Conservation (phyloP, 2,888 invertebrate species). For the Chironomus riparius region DNA sequence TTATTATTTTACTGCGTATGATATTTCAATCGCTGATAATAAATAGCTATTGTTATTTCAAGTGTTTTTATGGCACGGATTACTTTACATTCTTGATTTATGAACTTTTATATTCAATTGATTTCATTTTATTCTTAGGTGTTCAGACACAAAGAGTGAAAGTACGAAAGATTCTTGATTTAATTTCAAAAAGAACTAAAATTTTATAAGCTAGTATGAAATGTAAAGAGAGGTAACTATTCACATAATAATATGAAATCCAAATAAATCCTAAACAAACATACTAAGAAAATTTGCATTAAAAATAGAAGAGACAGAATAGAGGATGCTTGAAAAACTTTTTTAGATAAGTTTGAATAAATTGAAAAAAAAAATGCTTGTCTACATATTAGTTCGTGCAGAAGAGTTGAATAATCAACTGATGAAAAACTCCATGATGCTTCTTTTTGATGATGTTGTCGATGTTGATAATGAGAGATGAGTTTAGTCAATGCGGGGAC, state of each 20-base stretch:
- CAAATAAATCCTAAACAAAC: slow-evolving; percentile 25
- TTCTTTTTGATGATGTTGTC: background rate
- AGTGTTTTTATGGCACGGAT: too few relatives aligned
- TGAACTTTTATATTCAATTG: too few relatives aligned
- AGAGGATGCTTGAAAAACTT: background rate
- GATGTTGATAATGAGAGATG: background rate
- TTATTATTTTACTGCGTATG: background rate
- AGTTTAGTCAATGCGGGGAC: background rate
- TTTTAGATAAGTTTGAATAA: background rate
- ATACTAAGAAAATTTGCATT: slow-evolving; percentile 7
- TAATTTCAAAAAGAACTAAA: background rate
- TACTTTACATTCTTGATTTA: too few relatives aligned
- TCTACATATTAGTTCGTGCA: background rate
- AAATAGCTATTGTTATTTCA: too few relatives aligned
- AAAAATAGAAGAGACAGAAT: background rate
- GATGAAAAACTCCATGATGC: background rate
- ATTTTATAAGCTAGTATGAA: background rate
- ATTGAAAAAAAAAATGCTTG: background rate
- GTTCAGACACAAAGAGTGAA: background rate
- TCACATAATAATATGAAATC: background rate
- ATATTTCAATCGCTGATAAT: background rate
- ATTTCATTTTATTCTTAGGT: background rate
- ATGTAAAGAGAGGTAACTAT: too few relatives aligned
- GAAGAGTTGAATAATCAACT: background rate
- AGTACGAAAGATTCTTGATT: background rate